Evolutionary conservation across 2,888 invertebrate species (phyloP), one percentile per base, ranked within the genome.

Genomic region (Aproaerema taeniolella): DNA sequence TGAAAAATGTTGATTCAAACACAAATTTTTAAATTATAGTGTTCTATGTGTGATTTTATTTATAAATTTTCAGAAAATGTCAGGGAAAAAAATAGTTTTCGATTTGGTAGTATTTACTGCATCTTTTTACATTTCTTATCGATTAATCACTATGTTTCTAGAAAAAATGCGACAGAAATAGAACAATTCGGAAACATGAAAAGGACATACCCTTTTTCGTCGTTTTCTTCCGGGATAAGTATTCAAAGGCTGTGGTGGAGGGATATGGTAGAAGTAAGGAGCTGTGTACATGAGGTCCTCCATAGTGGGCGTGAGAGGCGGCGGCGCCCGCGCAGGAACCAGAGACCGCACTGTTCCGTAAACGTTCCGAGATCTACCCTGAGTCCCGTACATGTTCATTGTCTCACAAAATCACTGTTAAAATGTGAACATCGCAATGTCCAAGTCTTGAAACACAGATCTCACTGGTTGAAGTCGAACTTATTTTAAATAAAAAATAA

Each of bases 161-260:
- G n/a, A n/a, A n/a, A n/a, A n/a, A n/a, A n/a, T n/a, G n/a, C n/a
- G n/a, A n/a, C n/a, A n/a, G n/a, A n/a, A n/a, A n/a, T n/a, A n/a
- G n/a, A n/a, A n/a, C n/a, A n/a, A n/a, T n/a, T n/a, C n/a, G n/a
- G n/a, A n/a, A 7, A 7, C 20, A 20, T 20, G 20, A 6, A 20
- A 20, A 20, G 20, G 58, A 52, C 60, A 50, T 67, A 86, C 86
- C 75, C 73, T 61, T 68, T 85, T 86, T 30, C 81, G 72, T 52
- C 78, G 75, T 42, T 85, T 85, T 42, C 85, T 79, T 47, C 80
- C 81, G 71, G 86, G 86, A 55, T 74, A 85, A 8, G 86, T 86
- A 57, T 80, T 82, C 38, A 81, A 49, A 8, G 79, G 67, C 49
- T 78, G 80, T 10, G 71, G 73, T 3, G 83, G 82, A 42, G 82